These are phyloP conservation scores for Dusona sp. DNA, from an alignment of 2,888 invertebrate species.

Conservation along the genomic window DNA sequence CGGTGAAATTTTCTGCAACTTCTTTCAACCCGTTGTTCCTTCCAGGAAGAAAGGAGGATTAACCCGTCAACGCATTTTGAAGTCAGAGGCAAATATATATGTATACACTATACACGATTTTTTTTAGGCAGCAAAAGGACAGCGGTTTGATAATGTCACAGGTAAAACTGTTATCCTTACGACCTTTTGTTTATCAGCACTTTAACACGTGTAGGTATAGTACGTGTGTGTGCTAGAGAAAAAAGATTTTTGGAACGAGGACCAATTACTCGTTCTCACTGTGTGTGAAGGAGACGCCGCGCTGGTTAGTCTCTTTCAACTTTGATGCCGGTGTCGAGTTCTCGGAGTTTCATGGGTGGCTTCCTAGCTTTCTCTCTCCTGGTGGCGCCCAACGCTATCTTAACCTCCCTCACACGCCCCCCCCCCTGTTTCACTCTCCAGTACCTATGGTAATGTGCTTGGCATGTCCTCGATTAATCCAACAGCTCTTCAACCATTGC, in stretches of 20 bases:
- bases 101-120: neutral
- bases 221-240: constrained; percentile 42
- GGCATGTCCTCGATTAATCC: constrained; percentile 84
- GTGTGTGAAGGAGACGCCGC: constrained; percentile 54
- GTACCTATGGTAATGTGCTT: constrained; percentile 81
- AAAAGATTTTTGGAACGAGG: constrained; percentile 45
- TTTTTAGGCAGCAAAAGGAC: neutral
- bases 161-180: neutral
- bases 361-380: constrained; percentile 40
- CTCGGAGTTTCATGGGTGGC: constrained; percentile 74
- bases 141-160: neutral
- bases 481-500: constrained; percentile 25
- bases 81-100: constrained; percentile 64
- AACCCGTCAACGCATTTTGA: constrained; percentile 82
- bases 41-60: constrained; percentile 82
- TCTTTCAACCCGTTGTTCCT: constrained; percentile 68
- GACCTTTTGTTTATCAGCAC: constrained; percentile 24
- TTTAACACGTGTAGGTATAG: neutral
- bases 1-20: constrained; percentile 53
- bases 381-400: constrained; percentile 68
- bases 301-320: constrained; percentile 32
- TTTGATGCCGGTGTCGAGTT: constrained; percentile 74
- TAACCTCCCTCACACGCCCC: constrained; percentile 69
- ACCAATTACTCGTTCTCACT: constrained; percentile 64
- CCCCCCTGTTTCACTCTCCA: constrained; percentile 69